Evolutionary conservation across 2,888 invertebrate species (phyloP).

Genomic region (Macrosoma leucophasiata): DNA sequence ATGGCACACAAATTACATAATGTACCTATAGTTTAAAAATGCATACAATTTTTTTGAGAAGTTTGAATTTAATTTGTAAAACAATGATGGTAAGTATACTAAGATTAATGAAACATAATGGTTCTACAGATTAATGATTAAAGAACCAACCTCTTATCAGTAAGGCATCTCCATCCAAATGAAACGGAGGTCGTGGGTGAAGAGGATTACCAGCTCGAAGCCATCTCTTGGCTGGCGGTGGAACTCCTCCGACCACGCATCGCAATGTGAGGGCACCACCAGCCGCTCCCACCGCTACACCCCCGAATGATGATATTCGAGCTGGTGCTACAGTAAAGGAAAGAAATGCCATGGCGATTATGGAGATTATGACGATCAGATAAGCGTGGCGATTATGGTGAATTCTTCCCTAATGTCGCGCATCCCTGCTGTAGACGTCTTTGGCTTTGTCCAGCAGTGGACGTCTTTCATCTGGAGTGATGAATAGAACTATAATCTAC

Average conservation of each 20-base stretch:
- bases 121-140: constrained; percentile 1
- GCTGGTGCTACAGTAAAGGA: constrained; percentile 80
- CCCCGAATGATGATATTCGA: constrained; percentile 90
- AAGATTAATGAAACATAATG: constrained; percentile 2
- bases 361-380: no score
- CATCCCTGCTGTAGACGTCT: no score
- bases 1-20: no score
- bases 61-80: constrained; percentile 7
- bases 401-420: no score
- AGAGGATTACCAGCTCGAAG: constrained; percentile 79
- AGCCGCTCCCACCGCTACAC: constrained; percentile 80
- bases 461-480: no score
- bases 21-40: no score
- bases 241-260: constrained; percentile 85
- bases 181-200: constrained; percentile 78
- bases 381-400: no score
- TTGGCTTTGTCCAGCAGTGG: no score
- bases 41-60: no score
- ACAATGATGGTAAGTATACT: no score
- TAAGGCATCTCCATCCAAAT: constrained; percentile 79
- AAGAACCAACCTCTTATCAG: constrained; percentile 77
- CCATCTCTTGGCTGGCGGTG: constrained; percentile 86
- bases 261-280: constrained; percentile 81
- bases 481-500: no score
- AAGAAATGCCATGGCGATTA: no score